Conservation (phyloP, 2,797 vertebrate species). For the Diplodus puntazzo region DNA sequence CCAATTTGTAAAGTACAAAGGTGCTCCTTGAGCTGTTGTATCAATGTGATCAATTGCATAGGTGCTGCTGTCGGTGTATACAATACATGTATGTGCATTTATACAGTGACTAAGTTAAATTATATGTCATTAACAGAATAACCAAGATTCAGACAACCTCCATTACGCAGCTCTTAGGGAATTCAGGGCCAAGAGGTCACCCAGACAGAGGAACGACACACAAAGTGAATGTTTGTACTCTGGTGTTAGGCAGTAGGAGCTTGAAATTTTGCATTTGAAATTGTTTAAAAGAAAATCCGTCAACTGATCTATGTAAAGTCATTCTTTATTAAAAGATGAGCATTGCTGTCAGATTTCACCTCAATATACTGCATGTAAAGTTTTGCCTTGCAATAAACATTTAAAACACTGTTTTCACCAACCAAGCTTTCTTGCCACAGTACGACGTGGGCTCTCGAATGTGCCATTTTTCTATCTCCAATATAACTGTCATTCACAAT, state of each 20-base stretch:
- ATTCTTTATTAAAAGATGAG: too few relatives aligned
- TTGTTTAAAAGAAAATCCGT: neutral
- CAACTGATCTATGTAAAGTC: too few relatives aligned
- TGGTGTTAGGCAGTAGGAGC: too few relatives aligned
- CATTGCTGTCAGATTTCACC: too few relatives aligned
- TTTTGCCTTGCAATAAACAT: too few relatives aligned
- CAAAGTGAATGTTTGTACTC: too few relatives aligned
- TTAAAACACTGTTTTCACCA: too few relatives aligned
- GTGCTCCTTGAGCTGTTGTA: neutral
- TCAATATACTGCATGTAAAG: too few relatives aligned
- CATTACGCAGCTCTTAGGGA: slow-evolving; percentile 31
- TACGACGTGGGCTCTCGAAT: too few relatives aligned
- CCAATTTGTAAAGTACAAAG: neutral
- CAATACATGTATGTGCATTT: neutral
- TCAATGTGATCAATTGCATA: neutral
- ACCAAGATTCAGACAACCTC: slow-evolving; percentile 7
- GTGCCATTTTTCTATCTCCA: too few relatives aligned
- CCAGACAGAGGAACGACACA: neutral
- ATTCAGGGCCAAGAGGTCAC: neutral
- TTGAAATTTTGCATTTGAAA: neutral
- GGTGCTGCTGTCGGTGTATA: neutral
- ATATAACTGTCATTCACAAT: too few relatives aligned
- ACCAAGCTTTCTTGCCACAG: too few relatives aligned
- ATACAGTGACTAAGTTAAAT: neutral
- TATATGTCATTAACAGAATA: neutral